Evolutionary conservation across 2,797 vertebrate species (phyloP).

Genomic region (Kryptopterus vitreolus): DNA sequence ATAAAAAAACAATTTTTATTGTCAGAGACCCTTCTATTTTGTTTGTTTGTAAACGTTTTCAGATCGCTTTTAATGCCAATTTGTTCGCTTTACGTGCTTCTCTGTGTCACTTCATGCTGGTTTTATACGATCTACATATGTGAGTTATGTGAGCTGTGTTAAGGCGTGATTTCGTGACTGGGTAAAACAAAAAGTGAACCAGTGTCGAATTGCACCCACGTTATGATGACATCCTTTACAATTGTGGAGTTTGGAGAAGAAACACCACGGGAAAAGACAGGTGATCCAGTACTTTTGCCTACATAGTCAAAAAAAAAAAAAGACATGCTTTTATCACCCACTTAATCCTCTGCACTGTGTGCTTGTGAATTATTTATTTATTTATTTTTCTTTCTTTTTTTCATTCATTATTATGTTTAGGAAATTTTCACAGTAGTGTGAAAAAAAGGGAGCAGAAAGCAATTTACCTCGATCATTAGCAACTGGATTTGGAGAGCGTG

Average conservation of each 20-base stretch:
- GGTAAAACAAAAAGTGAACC: neutral
- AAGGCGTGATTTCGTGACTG: too few species aligned
- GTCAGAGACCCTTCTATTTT: neutral
- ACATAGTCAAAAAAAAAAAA: neutral
- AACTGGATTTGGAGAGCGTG: neutral
- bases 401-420: slow-evolving; percentile 10
- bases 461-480: slow-evolving; percentile 14
- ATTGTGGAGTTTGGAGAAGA: too few species aligned
- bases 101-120: neutral
- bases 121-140: neutral
- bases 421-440: neutral
- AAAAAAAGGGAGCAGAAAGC: slow-evolving; percentile 1
- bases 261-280: too few species aligned
- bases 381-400: neutral
- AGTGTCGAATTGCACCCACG: neutral
- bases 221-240: too few species aligned
- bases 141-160: neutral
- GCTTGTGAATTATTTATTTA: neutral
- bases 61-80: neutral
- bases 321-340: neutral
- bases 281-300: too few species aligned
- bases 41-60: neutral
- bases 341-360: neutral
- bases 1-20: neutral
- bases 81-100: neutral